These are phyloP conservation scores for Cydia splendana DNA, from an alignment of 1,140 invertebrate species.

Conservation along the genomic window DNA sequence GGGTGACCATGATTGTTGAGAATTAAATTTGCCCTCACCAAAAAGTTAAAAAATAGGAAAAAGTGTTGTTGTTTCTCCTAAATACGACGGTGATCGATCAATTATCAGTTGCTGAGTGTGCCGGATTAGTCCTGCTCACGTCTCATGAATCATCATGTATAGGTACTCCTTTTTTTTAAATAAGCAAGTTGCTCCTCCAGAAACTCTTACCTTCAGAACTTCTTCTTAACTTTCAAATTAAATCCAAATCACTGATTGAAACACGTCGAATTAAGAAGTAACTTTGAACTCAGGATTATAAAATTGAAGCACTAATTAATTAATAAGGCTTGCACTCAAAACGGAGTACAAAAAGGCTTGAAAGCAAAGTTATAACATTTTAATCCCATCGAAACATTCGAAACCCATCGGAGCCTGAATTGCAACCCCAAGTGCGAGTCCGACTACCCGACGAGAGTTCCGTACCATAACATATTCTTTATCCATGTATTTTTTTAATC, in stretches of 20 bases:
- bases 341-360: constrained; percentile 15
- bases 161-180: too few relatives aligned
- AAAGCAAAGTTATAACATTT: constrained; percentile 3
- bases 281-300: constrained; percentile 11
- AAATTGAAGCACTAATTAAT: constrained; percentile 22
- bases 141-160: too few relatives aligned
- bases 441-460: neutral
- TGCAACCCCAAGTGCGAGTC: neutral
- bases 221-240: neutral
- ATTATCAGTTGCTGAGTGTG: too few relatives aligned
- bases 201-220: neutral
- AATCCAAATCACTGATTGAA: constrained; percentile 5
- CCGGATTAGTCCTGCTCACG: too few relatives aligned
- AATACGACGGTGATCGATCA: too few relatives aligned
- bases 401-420: constrained; percentile 15
- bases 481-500: neutral
- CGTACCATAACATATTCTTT: neutral
- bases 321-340: constrained; percentile 16
- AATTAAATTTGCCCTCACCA: too few relatives aligned
- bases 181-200: too few relatives aligned
- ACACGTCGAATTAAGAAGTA: neutral
- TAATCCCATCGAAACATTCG: constrained; percentile 25
- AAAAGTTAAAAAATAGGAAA: too few relatives aligned
- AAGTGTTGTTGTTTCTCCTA: too few relatives aligned
- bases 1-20: too few relatives aligned